Percentiles rank a stretch among this genome's conserved stretches.
phyloP scores from a whole-genome alignment of 2,888 invertebrate genomes.

The Thysanoteuthis rhombus region DNA sequence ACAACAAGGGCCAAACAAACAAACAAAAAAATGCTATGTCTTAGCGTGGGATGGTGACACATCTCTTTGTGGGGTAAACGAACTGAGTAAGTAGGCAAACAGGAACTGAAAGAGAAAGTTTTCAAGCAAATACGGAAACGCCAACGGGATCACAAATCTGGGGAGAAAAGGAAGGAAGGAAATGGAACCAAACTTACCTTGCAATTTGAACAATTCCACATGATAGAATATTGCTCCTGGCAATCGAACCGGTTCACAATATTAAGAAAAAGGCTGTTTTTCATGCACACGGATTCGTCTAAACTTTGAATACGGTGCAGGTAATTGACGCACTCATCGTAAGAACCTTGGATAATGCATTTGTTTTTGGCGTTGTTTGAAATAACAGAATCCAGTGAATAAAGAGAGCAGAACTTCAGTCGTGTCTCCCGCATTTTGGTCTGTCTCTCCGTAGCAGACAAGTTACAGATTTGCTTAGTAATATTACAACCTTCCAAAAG shows the following conservation, averaged over 20 bases:
- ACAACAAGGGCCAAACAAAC: no score
- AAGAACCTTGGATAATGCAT: constrained; percentile 12
- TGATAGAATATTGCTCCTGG: constrained; percentile 22
- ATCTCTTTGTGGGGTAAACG: no score
- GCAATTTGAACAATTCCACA: constrained; percentile 29
- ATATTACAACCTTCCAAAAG: constrained; percentile 26
- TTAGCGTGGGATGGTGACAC: no score
- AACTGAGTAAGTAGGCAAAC: not conserved
- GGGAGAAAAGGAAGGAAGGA: not conserved
- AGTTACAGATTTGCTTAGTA: constrained; percentile 21
- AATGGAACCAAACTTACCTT: not conserved
- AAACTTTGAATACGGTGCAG: constrained; percentile 18
- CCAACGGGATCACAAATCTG: no score
- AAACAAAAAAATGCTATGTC: no score
- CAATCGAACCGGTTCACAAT: constrained; percentile 30
- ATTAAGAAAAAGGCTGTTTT: constrained; percentile 30
- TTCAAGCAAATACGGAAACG: not conserved
- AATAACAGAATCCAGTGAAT: constrained; percentile 18
- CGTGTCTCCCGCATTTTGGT: not conserved
- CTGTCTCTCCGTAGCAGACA: not conserved
- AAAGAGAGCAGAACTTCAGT: constrained; percentile 26
- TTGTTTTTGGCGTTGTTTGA: not conserved
- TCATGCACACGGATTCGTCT: constrained; percentile 24
- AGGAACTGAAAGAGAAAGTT: not conserved
- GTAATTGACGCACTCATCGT: not conserved